Evolutionary conservation across 64 coral and sea anemone species (phyloP).

Genomic region (Montipora efflorescens): DNA sequence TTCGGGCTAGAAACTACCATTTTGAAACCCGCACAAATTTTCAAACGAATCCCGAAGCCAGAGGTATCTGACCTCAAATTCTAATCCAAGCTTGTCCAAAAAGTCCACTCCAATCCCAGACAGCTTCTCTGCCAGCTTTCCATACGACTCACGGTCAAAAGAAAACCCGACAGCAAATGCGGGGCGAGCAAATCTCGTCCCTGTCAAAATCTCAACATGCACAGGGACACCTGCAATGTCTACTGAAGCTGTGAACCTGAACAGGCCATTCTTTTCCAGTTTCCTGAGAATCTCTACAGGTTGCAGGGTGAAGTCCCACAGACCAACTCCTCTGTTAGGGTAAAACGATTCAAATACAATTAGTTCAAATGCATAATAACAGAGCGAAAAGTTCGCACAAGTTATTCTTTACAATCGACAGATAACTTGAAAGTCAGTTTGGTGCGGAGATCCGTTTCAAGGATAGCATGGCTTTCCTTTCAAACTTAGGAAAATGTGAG

Average conservation of each 20-base stretch:
- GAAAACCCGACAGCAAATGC: slow-evolving; percentile 89
- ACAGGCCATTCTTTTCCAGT: slow-evolving; percentile 46
- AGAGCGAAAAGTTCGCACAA: too few species aligned
- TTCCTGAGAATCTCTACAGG: slow-evolving; percentile 74
- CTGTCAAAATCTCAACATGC: slow-evolving; percentile 81
- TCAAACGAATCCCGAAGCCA: too few species aligned
- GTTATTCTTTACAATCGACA: too few species aligned
- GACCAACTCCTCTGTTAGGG: slow-evolving; percentile 22
- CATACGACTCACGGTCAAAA: slow-evolving; percentile 94
- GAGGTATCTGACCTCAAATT: slow-evolving; percentile 73
- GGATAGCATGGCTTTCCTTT: too few species aligned
- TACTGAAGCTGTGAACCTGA: slow-evolving; percentile 84
- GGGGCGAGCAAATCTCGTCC: slow-evolving; percentile 16
- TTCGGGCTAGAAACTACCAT: too few species aligned
- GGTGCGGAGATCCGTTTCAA: too few species aligned
- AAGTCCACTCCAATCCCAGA: slow-evolving; percentile 86
- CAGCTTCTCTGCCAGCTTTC: slow-evolving; percentile 79
- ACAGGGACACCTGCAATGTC: slow-evolving; percentile 81
- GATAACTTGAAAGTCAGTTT: too few species aligned
- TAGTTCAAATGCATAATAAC: too few species aligned
- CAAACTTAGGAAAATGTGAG: too few species aligned
- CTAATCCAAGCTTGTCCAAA: slow-evolving; percentile 85
- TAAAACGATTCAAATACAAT: background rate
- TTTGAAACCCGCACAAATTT: too few species aligned
- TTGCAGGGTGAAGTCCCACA: slow-evolving; percentile 76